A percentile compares a stretch with the other conserved stretches of the same genome.
These are phyloP conservation scores for Silvanus unidentatus DNA, from an alignment of 2,888 invertebrate species.

Conservation along the genomic window DNA sequence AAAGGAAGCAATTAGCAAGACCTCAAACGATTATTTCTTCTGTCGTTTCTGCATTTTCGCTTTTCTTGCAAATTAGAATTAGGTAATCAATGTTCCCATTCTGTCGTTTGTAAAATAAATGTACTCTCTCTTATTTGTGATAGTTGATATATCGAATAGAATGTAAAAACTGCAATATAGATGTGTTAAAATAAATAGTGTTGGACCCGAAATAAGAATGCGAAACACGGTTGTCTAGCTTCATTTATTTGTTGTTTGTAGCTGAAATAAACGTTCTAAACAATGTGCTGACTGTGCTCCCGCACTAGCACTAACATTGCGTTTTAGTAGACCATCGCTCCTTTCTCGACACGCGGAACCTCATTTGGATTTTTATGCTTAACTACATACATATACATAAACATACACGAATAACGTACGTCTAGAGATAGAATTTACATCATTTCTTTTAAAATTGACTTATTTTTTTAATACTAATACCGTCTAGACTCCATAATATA, in stretches of 20 bases:
- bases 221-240: conserved; percentile 20
- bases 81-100: conserved; percentile 3
- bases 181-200: conserved; percentile 12
- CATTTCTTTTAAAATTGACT: conserved; percentile 3
- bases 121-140: conserved; percentile 1
- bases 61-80: too few relatives aligned
- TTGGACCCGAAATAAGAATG: conserved; percentile 15
- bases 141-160: conserved; percentile 1
- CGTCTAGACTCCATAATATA: too few relatives aligned
- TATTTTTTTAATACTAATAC: background rate
- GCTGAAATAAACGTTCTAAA: conserved; percentile 22
- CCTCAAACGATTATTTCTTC: background rate
- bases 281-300: conserved; percentile 20
- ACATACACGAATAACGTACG: too few relatives aligned
- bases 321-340: background rate
- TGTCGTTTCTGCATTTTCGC: too few relatives aligned
- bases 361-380: too few relatives aligned
- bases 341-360: too few relatives aligned
- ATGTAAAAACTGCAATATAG: background rate
- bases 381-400: too few relatives aligned
- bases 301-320: background rate
- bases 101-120: too few relatives aligned
- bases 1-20: conserved; percentile 2
- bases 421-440: too few relatives aligned
- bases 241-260: conserved; percentile 22